These are phyloP conservation scores for Machimus rusticus DNA, from an alignment of 2,888 invertebrate species.

Conservation along the genomic window DNA sequence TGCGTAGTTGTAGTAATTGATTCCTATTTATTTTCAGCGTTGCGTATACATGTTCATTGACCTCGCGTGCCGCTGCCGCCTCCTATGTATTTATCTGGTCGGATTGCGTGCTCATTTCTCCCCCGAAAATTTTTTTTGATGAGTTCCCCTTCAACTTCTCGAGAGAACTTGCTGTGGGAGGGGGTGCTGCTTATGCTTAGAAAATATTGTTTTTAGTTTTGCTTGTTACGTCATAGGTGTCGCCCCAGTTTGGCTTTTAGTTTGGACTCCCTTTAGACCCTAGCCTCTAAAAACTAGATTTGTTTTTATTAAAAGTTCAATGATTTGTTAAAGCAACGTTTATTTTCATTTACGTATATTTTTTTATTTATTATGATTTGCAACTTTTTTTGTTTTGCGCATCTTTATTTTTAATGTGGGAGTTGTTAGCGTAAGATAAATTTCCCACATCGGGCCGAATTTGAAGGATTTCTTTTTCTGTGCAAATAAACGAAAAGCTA, in stretches of 20 bases:
- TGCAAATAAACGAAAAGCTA: too few species aligned
- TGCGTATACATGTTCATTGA: constrained; percentile 36
- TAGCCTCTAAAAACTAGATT: background rate
- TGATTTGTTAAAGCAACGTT: background rate
- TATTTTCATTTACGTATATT: background rate
- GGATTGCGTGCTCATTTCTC: background rate
- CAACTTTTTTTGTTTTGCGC: background rate
- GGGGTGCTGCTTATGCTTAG: background rate
- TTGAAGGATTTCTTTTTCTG: background rate
- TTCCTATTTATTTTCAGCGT: constrained; percentile 12
- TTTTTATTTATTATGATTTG: background rate
- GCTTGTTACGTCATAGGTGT: background rate
- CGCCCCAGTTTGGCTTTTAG: background rate
- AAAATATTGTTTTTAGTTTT: background rate
- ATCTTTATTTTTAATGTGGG: background rate
- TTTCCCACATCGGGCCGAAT: background rate
- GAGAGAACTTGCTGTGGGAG: background rate
- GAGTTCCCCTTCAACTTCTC: background rate
- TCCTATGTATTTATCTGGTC: background rate
- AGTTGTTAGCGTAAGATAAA: background rate
- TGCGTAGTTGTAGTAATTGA: background rate
- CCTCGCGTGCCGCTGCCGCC: background rate
- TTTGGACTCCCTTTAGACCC: background rate
- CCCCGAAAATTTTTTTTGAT: background rate
- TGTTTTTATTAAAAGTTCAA: background rate